Conservation (phyloP, 2,888 invertebrate genomes). For the Biston stratarius region DNA sequence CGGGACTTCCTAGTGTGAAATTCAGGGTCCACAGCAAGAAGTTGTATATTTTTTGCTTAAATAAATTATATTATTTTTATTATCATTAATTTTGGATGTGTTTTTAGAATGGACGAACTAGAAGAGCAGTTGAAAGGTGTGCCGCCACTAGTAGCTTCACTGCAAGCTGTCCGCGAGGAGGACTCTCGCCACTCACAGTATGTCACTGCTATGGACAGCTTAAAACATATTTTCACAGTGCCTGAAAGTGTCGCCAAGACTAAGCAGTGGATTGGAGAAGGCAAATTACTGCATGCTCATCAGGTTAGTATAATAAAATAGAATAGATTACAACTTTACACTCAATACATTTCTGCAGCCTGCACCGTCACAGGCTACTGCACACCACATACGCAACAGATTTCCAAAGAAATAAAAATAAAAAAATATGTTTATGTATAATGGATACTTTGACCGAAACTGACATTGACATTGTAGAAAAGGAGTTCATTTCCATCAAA, state of each 20-base stretch:
- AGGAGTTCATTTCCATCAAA: no score
- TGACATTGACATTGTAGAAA: no score
- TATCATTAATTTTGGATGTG: not conserved
- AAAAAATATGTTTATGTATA: no score
- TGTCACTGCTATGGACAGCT: slow-evolving; percentile 98
- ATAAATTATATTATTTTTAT: not conserved
- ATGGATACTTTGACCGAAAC: no score
- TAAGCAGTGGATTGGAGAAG: slow-evolving; percentile 97
- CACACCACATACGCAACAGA: no score
- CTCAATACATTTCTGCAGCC: no score
- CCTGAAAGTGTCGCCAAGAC: slow-evolving; percentile 98
- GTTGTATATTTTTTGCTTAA: no score
- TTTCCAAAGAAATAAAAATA: no score
- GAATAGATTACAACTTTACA: no score
- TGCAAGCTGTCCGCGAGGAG: slow-evolving; percentile 95
- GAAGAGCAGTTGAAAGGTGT: slow-evolving; percentile 91
- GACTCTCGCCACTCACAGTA: slow-evolving; percentile 98
- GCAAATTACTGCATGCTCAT: slow-evolving; percentile 97
- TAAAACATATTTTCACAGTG: slow-evolving; percentile 99
- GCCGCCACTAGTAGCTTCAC: slow-evolving; percentile 91
- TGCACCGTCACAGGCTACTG: no score
- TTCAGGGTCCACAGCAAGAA: no score
- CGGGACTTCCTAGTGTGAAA: no score
- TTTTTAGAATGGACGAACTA: slow-evolving; percentile 90
- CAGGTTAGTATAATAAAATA: slow-evolving; percentile 80